Evolutionary conservation across 2,113 vertebrate genomes (phyloP).

Genomic region (Thunnus maccoyii): DNA sequence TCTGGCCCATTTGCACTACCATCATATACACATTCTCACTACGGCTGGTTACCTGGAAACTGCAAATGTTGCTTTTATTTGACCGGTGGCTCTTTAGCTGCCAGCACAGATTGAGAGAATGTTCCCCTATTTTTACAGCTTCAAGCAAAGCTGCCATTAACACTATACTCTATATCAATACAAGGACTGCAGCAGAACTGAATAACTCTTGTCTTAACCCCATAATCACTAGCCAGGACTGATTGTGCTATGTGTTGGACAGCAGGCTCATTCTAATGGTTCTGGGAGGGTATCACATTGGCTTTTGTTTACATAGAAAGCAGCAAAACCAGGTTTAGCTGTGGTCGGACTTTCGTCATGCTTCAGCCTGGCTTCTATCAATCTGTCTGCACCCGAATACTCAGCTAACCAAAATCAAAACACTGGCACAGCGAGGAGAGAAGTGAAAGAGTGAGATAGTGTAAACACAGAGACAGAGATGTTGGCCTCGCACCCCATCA

Average conservation of each 20-base stretch:
- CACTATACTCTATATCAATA: conserved; percentile 23
- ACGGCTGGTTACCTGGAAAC: conserved; percentile 75
- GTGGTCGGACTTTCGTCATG: conserved; percentile 45
- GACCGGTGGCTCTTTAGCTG: conserved; percentile 32
- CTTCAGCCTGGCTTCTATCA: conserved; percentile 75
- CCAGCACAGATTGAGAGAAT: conserved; percentile 26
- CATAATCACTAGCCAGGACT: background rate
- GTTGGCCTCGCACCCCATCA: conserved; percentile 60
- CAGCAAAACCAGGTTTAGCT: conserved; percentile 34
- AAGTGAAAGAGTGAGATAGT: conserved; percentile 57
- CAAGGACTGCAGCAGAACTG: conserved; percentile 2
- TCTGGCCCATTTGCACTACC: conserved; percentile 69
- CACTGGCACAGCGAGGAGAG: conserved; percentile 44
- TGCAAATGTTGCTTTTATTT: conserved; percentile 68
- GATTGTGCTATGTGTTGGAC: conserved; percentile 7
- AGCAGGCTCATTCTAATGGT: background rate
- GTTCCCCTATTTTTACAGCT: conserved; percentile 37
- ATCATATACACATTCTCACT: conserved; percentile 59
- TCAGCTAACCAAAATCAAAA: conserved; percentile 65
- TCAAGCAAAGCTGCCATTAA: conserved; percentile 34
- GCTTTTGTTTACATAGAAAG: conserved; percentile 44
- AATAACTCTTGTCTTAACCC: conserved; percentile 3
- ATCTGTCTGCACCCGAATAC: conserved; percentile 70
- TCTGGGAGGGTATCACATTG: conserved; percentile 35
- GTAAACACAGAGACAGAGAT: conserved; percentile 73